Evolutionary conservation across 2,797 vertebrate species (phyloP).

Genomic region (Liasis olivaceus): DNA sequence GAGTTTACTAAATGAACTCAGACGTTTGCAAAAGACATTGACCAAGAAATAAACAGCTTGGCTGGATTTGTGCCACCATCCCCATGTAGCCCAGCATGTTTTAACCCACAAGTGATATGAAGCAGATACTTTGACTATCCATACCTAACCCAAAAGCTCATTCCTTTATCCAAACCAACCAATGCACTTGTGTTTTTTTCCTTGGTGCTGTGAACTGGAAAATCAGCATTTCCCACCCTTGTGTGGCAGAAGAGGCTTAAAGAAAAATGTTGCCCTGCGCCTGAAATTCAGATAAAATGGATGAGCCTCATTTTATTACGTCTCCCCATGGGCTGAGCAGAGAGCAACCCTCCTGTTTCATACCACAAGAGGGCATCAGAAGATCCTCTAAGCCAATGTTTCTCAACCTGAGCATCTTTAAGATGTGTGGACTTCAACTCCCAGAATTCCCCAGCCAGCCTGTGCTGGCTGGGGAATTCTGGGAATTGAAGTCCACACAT

Average conservation of each 20-base stretch:
- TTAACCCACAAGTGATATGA: neutral
- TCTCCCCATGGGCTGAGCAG: neutral
- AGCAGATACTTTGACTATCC: neutral
- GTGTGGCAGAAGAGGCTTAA: neutral
- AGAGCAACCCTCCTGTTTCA: conserved; percentile 39
- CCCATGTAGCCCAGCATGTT: neutral
- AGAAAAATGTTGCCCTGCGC: conserved; percentile 16
- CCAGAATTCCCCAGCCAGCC: neutral
- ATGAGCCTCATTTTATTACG: neutral
- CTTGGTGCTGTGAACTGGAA: neutral
- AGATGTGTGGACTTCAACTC: neutral
- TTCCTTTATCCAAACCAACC: neutral
- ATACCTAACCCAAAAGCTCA: neutral
- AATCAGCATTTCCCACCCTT: neutral
- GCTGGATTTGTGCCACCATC: neutral
- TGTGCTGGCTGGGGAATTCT: neutral
- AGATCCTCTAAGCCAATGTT: neutral
- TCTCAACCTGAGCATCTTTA: neutral
- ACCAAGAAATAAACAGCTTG: neutral
- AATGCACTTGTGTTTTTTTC: neutral
- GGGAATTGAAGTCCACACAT: neutral
- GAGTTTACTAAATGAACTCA: neutral
- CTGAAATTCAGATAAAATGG: neutral
- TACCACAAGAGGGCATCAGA: conserved; percentile 70
- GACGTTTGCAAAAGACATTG: neutral